Conservation (phyloP, 2,888 invertebrate genomes). For the Unio pictorum region DNA sequence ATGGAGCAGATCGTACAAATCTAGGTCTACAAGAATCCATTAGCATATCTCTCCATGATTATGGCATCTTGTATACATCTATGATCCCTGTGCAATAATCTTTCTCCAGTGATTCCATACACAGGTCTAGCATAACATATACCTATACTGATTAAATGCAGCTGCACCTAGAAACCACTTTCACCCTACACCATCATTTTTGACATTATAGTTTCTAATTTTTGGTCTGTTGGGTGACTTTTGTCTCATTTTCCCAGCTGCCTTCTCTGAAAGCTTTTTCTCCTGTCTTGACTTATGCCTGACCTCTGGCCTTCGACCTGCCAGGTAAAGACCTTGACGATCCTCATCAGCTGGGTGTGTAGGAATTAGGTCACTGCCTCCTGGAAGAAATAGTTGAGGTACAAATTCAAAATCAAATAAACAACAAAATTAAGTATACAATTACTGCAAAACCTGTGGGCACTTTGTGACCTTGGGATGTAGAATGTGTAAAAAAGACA, state of each 20-base stretch:
- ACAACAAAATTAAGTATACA: no score
- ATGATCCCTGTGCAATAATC: no score
- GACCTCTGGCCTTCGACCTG: slow-evolving; percentile 20
- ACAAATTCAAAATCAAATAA: not conserved
- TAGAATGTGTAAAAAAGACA: no score
- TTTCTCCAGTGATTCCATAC: no score
- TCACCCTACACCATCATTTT: slow-evolving; percentile 30
- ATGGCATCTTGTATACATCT: no score
- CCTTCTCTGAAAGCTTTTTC: slow-evolving; percentile 31
- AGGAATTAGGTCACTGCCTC: not conserved
- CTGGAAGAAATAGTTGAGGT: slow-evolving; percentile 2
- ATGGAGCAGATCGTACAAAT: no score
- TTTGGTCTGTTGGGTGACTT: slow-evolving; percentile 37
- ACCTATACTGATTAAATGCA: not conserved
- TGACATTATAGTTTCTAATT: slow-evolving; percentile 57
- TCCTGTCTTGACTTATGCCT: slow-evolving; percentile 11
- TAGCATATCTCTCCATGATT: no score
- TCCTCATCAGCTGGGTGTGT: slow-evolving; percentile 5
- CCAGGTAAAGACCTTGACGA: slow-evolving; percentile 5
- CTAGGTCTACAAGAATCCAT: no score
- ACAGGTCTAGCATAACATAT: no score
- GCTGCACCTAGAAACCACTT: slow-evolving; percentile 4
- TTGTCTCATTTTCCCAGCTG: slow-evolving; percentile 26
- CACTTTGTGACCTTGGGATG: no score
- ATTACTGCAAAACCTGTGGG: no score